Evolutionary conservation across 92 coral and sea anemone genomes (phyloP).

Genomic region (Ricordea florida): DNA sequence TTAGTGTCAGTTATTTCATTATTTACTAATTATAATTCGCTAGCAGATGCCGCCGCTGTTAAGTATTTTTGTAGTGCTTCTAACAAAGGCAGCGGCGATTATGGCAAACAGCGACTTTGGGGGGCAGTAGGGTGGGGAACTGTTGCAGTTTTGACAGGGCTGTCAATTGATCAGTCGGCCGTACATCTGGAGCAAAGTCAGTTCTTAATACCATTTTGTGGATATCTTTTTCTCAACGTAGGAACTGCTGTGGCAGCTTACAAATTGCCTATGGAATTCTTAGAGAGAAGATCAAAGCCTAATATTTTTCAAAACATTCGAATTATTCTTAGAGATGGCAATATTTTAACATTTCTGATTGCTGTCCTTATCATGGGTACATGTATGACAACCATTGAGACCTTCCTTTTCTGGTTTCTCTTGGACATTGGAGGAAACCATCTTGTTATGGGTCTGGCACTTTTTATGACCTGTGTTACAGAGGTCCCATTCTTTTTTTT

Average conservation of each 20-base stretch:
- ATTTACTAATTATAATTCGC: background rate
- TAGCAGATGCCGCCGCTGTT: conserved; percentile 26
- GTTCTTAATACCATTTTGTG: conserved; percentile 46
- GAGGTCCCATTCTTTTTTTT: conserved; percentile 61
- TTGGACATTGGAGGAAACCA: conserved; percentile 47
- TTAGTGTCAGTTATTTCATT: background rate
- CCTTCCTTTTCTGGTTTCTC: conserved; percentile 49
- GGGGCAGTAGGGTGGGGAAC: conserved; percentile 33
- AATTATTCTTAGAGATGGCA: conserved; percentile 20
- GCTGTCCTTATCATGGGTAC: conserved; percentile 49
- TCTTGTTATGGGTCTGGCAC: conserved; percentile 54
- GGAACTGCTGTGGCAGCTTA: conserved; percentile 11
- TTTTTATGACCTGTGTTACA: conserved; percentile 41
- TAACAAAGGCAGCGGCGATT: conserved; percentile 9
- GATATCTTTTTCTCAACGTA: conserved; percentile 5
- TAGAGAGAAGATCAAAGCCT: conserved; percentile 29
- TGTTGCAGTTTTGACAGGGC: conserved; percentile 34
- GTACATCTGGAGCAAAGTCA: conserved; percentile 9
- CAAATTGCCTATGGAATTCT: conserved; percentile 30
- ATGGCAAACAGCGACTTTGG: conserved; percentile 36
- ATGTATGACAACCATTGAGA: conserved; percentile 16
- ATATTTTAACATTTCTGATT: conserved; percentile 32
- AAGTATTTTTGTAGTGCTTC: conserved; percentile 14
- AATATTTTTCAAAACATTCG: conserved; percentile 32
- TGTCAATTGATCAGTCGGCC: conserved; percentile 38